These are phyloP conservation scores for Phocoena phocoena DNA, from an alignment of 2,113 vertebrate genomes.

Conservation along the genomic window DNA sequence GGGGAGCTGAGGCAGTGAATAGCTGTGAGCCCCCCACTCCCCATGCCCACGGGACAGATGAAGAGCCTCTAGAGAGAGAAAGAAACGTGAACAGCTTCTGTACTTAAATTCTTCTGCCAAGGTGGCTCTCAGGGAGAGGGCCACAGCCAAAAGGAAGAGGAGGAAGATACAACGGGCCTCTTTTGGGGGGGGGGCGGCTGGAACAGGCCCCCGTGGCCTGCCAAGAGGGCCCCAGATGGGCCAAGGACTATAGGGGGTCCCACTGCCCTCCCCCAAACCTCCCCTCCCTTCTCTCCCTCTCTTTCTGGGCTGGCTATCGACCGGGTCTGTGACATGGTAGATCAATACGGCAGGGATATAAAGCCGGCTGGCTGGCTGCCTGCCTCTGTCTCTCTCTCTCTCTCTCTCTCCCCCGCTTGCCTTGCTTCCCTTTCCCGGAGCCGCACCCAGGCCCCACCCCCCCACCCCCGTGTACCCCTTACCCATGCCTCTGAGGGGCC, in stretches of 20 bases:
- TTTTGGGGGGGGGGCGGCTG: not conserved
- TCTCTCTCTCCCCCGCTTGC: slow-evolving; percentile 60
- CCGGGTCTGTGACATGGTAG: slow-evolving; percentile 81
- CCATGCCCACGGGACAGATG: not conserved
- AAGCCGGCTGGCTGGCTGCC: slow-evolving; percentile 79
- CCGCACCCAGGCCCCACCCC: slow-evolving; percentile 60
- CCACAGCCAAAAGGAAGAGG: not conserved
- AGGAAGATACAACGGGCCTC: not conserved
- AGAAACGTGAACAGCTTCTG: not conserved
- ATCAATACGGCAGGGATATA: slow-evolving; percentile 82
- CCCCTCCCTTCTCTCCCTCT: slow-evolving; percentile 75
- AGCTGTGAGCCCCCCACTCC: not conserved
- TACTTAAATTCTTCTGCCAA: not conserved
- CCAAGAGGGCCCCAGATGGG: slow-evolving; percentile 56
- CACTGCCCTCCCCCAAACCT: slow-evolving; percentile 76
- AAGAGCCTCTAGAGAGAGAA: not conserved
- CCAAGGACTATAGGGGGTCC: slow-evolving; percentile 76
- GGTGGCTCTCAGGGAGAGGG: not conserved
- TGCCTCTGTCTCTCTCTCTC: slow-evolving; percentile 71
- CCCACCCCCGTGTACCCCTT: slow-evolving; percentile 50
- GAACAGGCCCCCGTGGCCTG: not conserved
- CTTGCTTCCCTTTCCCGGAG: slow-evolving; percentile 63
- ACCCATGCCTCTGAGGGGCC: slow-evolving; percentile 47
- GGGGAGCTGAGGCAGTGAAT: not conserved
- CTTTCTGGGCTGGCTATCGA: slow-evolving; percentile 78